Percentiles rank a stretch among this genome's conserved stretches.
Evolutionary conservation across 2,797 vertebrate genomes (phyloP).

Genomic region (Oceanodroma leucorhoa): DNA sequence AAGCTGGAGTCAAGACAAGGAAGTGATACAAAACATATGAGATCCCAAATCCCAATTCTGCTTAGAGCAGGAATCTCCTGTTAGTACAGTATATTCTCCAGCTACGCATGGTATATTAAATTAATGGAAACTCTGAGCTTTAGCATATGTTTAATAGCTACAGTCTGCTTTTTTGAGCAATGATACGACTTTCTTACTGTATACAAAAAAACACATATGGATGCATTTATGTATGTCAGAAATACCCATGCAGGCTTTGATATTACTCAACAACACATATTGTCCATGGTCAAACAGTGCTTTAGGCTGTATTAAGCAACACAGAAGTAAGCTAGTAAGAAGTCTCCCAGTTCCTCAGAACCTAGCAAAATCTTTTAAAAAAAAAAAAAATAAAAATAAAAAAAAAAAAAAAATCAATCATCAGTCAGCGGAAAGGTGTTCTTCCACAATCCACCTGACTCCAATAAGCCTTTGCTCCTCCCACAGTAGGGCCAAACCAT

Average conservation of each 20-base stretch:
- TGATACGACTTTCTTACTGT: not conserved
- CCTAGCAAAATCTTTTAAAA: not conserved
- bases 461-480: not conserved
- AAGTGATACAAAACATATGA: conserved; percentile 35
- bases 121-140: conserved; percentile 41
- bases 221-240: not conserved
- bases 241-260: not conserved
- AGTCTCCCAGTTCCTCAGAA: not conserved
- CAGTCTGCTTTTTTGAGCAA: not conserved
- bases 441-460: not conserved
- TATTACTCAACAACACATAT: not conserved
- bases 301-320: not conserved
- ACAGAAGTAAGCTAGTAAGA: not conserved
- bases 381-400: no score
- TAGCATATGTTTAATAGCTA: conserved; percentile 29
- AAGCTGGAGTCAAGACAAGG: not conserved
- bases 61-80: not conserved
- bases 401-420: no score
- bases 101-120: not conserved
- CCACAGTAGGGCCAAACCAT: not conserved
- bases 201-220: not conserved
- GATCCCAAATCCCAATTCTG: not conserved
- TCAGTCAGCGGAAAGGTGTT: not conserved
- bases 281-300: not conserved
- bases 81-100: not conserved